Conservation (phyloP, 2,888 invertebrate genomes). For the Lissocephala sabroskyi region DNA sequence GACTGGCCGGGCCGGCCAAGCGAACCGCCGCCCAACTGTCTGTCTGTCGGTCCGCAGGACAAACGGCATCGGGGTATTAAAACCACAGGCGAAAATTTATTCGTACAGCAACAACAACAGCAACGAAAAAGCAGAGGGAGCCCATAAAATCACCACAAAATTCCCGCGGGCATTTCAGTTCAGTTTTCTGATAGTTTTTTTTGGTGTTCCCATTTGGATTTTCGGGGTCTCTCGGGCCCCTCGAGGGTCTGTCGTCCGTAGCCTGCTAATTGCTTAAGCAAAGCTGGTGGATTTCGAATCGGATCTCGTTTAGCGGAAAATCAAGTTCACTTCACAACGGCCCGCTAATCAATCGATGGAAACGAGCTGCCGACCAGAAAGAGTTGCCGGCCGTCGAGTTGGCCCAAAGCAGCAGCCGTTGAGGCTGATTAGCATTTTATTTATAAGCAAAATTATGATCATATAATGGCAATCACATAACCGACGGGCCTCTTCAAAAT, state of each 20-base stretch:
- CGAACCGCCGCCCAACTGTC: constrained; percentile 18
- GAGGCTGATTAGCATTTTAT: constrained; percentile 49
- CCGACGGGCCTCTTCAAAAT: too few relatives aligned
- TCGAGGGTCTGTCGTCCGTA: too few relatives aligned
- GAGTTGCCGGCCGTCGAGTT: too few relatives aligned
- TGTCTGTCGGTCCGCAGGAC: constrained; percentile 2
- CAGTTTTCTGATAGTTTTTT: constrained; percentile 15
- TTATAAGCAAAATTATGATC: constrained; percentile 16
- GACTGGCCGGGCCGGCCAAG: constrained; percentile 7
- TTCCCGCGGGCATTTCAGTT: constrained; percentile 44
- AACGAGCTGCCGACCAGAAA: too few relatives aligned
- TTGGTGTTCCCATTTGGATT: background rate
- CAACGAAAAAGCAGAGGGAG: constrained; percentile 11
- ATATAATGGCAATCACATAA: too few relatives aligned
- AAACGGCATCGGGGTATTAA: constrained; percentile 40
- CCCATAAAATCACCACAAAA: constrained; percentile 37
- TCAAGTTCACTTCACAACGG: constrained; percentile 56
- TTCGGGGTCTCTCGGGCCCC: background rate
- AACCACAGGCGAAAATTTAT: constrained; percentile 69
- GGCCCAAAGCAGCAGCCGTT: too few relatives aligned
- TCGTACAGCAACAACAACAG: constrained; percentile 26
- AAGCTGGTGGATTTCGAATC: constrained; percentile 15
- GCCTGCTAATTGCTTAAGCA: constrained; percentile 40
- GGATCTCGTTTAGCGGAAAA: constrained; percentile 29
- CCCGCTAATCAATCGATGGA: constrained; percentile 42